Evolutionary conservation across 2,888 invertebrate species (phyloP), one percentile per base, ranked within the genome.

Genomic region (Lathronympha strigana): DNA sequence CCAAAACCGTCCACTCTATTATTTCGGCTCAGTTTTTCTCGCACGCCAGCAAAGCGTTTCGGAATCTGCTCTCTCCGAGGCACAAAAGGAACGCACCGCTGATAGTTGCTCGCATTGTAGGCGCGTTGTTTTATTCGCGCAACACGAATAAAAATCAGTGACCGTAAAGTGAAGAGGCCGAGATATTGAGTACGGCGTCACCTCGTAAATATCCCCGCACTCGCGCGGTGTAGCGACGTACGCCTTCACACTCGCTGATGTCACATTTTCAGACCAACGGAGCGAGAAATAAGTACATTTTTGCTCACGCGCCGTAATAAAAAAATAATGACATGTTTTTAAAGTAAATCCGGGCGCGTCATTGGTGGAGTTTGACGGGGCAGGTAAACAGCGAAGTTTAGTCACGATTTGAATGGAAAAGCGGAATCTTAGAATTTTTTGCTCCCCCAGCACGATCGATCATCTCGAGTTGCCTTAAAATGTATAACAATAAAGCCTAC

Each of bases 261-360:
- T 90, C 92, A 91, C 90, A 89, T 92, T 91, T 87, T 89, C 92
- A 88, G 89, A 80, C 78, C 92, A 92, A 71, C 87, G 92, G 90
- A 92, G 91, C 92, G 91, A 81, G 87, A 90, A 91, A 92, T 92
- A 92, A 91, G 91, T 90, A 92, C 91, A 91, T 91, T 88, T 88
- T 91, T 91, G 88, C 88, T 86, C 88, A 81, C 82, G 82, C 84
- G 82, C 82, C 81, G 84, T 88, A 85, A 88, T 88, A 88, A 89
- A 91, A 88, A 87, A 87, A 90, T 90, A 88, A 90, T 89, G 88
- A 88, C 86, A 79, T 86, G 85, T 88, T 88, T 88, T 88, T 85
- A 88, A 87, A 86, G 87, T 85, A 87, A 87, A 84, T 86, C 84
- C 81, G 73, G 69, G 62, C 31, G 38, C 55, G 51, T 36, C 67